Conservation (phyloP, 2,797 vertebrate genomes). For the Lagodon rhomboides region DNA sequence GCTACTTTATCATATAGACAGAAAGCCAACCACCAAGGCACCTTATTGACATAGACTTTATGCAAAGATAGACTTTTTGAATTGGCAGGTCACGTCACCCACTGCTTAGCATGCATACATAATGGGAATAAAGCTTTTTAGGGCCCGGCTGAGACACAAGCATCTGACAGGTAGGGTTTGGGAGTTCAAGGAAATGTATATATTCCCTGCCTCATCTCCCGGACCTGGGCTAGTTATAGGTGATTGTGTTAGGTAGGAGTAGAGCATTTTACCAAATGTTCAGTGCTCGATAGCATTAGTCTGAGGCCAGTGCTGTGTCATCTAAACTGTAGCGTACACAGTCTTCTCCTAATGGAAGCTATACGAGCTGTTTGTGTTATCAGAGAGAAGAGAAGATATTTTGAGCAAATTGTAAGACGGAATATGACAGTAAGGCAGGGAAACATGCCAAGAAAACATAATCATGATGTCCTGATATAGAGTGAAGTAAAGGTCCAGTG, state of each 20-base stretch:
- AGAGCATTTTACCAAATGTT: slow-evolving; percentile 80
- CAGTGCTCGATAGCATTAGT: slow-evolving; percentile 73
- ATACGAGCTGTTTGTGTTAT: slow-evolving; percentile 63
- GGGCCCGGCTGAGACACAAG: slow-evolving; percentile 80
- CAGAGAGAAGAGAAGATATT: slow-evolving; percentile 23
- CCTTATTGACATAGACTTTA: slow-evolving; percentile 87
- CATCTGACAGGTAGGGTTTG: slow-evolving; percentile 84
- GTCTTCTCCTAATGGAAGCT: slow-evolving; percentile 59
- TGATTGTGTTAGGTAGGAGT: slow-evolving; percentile 78
- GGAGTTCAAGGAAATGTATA: slow-evolving; percentile 78
- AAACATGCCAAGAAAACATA: not conserved
- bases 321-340: slow-evolving; percentile 57
- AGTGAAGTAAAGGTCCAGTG: not conserved
- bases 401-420: not conserved
- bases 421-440: not conserved
- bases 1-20: slow-evolving; percentile 89
- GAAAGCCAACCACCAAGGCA: slow-evolving; percentile 69
- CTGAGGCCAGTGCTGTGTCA: slow-evolving; percentile 68
- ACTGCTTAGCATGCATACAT: slow-evolving; percentile 85
- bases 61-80: slow-evolving; percentile 88
- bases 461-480: not conserved
- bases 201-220: slow-evolving; percentile 78
- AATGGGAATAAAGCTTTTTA: slow-evolving; percentile 82
- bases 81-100: slow-evolving; percentile 86
- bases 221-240: slow-evolving; percentile 64